Conservation (phyloP, 1,140 invertebrate species). For the Sycophaga agraensis region DNA sequence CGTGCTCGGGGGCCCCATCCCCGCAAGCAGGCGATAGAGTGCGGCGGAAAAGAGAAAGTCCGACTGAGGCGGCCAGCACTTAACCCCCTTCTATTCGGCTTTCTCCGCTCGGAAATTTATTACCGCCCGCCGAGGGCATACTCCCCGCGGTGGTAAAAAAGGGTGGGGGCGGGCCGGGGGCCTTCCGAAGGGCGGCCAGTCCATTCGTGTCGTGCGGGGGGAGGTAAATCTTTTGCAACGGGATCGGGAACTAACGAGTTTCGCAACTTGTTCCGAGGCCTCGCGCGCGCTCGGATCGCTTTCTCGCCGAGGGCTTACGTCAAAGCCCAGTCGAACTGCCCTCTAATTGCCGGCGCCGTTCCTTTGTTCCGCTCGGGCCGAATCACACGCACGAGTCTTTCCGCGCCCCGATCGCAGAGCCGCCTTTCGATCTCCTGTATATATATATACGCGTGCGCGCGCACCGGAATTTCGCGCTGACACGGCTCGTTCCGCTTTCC, state of each 20-base stretch:
- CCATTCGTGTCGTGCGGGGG: constrained; percentile 20
- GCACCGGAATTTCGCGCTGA: too few relatives aligned
- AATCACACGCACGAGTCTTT: too few relatives aligned
- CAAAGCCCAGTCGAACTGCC: too few relatives aligned
- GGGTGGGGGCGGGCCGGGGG: neutral
- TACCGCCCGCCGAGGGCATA: neutral
- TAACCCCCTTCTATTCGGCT: constrained; percentile 15
- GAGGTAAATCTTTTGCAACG: constrained; percentile 16
- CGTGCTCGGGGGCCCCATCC: neutral
- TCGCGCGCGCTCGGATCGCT: neutral
- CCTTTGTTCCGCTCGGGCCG: too few relatives aligned
- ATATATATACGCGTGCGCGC: too few relatives aligned
- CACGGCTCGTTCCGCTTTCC: too few relatives aligned
- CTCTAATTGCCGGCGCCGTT: too few relatives aligned
- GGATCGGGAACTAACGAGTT: constrained; percentile 9
- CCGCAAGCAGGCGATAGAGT: neutral
- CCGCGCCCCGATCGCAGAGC: too few relatives aligned
- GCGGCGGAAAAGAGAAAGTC: neutral
- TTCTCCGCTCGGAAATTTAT: constrained; percentile 18
- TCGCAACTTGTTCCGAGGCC: constrained; percentile 8
- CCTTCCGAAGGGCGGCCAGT: neutral
- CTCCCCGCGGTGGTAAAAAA: neutral
- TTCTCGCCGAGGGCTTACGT: too few relatives aligned
- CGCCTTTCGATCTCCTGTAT: too few relatives aligned
- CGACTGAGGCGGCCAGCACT: constrained; percentile 2